These are phyloP conservation scores for Equus przewalskii DNA, from an alignment of 2,113 vertebrate genomes.

Conservation along the genomic window DNA sequence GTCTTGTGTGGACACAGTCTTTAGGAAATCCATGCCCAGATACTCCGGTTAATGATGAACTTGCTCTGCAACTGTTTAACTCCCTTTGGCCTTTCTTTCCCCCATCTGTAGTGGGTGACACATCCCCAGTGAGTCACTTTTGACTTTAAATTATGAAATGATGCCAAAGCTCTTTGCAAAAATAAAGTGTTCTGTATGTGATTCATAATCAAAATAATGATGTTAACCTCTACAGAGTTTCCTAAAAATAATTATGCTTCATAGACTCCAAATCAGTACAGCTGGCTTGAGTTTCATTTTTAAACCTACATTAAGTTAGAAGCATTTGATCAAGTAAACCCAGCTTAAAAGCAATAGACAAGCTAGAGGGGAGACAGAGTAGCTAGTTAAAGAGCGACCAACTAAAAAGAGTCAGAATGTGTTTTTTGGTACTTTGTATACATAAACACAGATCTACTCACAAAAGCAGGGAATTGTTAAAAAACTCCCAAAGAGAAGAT, in stretches of 20 bases:
- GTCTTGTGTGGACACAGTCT: not conserved
- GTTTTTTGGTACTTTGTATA: not conserved
- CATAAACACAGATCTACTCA: not conserved
- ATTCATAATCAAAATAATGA: slow-evolving; percentile 78
- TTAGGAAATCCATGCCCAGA: not conserved
- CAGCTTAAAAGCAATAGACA: not conserved
- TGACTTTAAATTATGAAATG: slow-evolving; percentile 61
- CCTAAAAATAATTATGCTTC: slow-evolving; percentile 75
- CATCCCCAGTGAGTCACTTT: slow-evolving; percentile 40
- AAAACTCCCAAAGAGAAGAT: not conserved
- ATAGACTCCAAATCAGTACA: slow-evolving; percentile 51
- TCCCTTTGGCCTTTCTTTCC: slow-evolving; percentile 16
- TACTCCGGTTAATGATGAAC: not conserved
- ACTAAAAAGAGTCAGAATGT: not conserved
- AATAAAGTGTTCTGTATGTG: slow-evolving; percentile 64
- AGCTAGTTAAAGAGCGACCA: not conserved
- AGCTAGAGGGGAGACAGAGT: not conserved
- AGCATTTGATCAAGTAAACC: slow-evolving; percentile 43
- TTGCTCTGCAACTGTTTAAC: not conserved
- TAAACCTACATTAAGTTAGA: slow-evolving; percentile 25
- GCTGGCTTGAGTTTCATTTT: slow-evolving; percentile 54
- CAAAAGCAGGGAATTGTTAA: not conserved
- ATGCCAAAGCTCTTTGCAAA: slow-evolving; percentile 60
- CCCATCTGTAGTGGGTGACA: slow-evolving; percentile 48
- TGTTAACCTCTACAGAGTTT: slow-evolving; percentile 65